Evolutionary conservation across 2,888 invertebrate species (phyloP).

Genomic region (Nebria brevicollis): DNA sequence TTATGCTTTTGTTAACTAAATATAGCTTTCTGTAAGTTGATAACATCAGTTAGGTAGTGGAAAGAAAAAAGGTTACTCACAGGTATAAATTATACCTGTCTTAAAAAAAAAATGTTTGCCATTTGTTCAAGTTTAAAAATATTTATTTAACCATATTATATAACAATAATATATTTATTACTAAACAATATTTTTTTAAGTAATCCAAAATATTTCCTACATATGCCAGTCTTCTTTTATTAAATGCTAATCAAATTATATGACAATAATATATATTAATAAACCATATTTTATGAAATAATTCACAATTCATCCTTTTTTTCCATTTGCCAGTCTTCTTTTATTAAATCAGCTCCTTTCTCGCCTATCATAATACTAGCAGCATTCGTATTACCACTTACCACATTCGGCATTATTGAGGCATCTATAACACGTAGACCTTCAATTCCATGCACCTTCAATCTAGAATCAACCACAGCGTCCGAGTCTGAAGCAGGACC

Average conservation of each 20-base stretch:
- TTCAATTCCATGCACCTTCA: conserved; percentile 81
- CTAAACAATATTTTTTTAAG: neutral
- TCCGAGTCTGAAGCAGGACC: conserved; percentile 78
- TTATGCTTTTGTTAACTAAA: no score
- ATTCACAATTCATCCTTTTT: conserved; percentile 56
- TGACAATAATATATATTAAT: no score
- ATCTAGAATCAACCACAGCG: conserved; percentile 82
- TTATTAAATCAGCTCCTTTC: conserved; percentile 64
- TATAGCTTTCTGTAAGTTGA: no score
- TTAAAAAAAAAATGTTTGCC: no score
- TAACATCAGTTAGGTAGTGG: no score
- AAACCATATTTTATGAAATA: neutral
- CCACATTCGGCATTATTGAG: conserved; percentile 83
- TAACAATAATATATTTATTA: no score
- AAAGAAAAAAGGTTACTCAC: no score
- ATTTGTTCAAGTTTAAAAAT: no score
- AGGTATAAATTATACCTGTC: no score
- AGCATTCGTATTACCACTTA: conserved; percentile 70
- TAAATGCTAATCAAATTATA: conserved; percentile 53
- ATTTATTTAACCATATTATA: no score
- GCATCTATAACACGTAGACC: conserved; percentile 84
- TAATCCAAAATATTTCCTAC: conserved; percentile 52
- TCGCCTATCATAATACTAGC: conserved; percentile 62
- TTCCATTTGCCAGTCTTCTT: conserved; percentile 54
- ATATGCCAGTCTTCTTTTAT: conserved; percentile 58